Conservation (phyloP, 2,797 vertebrate genomes). For the Tamandua tetradactyla region DNA sequence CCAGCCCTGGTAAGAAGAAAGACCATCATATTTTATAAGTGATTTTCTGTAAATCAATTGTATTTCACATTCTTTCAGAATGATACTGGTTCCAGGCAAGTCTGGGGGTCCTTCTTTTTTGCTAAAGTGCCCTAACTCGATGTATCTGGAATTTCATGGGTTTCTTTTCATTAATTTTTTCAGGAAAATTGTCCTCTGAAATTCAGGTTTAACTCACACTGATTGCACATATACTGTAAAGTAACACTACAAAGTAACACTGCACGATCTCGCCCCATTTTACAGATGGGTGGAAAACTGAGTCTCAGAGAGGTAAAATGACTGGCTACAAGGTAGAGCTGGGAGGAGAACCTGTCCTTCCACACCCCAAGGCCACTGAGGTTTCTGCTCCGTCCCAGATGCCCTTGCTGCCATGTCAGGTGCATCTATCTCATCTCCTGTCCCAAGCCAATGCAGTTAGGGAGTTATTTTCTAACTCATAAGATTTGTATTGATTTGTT, state of each 20-base stretch:
- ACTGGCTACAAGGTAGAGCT: not conserved
- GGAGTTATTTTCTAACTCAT: not conserved
- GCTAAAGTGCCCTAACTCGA: not conserved
- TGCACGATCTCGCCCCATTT: not conserved
- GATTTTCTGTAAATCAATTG: not conserved
- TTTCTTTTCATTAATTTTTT: conserved; percentile 41
- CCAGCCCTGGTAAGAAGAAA: not conserved
- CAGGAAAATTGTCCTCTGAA: conserved; percentile 18
- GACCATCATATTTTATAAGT: conserved; percentile 13
- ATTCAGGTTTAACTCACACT: conserved; percentile 8
- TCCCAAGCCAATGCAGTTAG: not conserved
- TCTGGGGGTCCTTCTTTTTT: not conserved
- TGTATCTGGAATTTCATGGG: not conserved
- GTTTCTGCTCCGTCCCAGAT: not conserved
- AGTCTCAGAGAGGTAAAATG: not conserved
- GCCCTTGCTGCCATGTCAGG: not conserved
- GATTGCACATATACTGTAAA: not conserved
- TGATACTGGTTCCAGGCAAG: not conserved
- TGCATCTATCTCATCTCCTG: not conserved
- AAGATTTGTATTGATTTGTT: conserved; percentile 13
- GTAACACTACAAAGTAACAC: not conserved
- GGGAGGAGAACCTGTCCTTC: not conserved
- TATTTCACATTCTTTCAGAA: conserved; percentile 41
- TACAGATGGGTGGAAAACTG: not conserved
- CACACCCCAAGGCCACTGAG: not conserved